Percentiles rank a stretch among this genome's conserved stretches.
Evolutionary conservation across 2,113 vertebrate species (phyloP).

Genomic region (Apeltes quadracus): DNA sequence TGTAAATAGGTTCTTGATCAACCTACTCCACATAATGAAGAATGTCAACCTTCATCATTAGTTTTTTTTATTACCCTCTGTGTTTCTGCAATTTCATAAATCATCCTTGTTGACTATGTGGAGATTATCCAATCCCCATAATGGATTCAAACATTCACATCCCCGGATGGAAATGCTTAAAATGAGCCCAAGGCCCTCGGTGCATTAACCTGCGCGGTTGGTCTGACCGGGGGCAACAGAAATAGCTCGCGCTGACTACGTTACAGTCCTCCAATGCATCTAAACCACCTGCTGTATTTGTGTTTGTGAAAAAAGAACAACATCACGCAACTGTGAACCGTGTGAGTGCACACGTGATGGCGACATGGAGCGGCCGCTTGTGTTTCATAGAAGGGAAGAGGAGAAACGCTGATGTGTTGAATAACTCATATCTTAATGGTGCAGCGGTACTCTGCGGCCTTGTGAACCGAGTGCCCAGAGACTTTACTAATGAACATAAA

Average conservation of each 20-base stretch:
- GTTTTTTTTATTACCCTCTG: not conserved
- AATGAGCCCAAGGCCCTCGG: constrained; percentile 23
- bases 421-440: constrained; percentile 2
- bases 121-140: not conserved
- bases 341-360: not conserved
- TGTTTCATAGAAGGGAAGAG: not conserved
- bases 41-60: not conserved
- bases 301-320: not conserved
- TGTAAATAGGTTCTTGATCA: not conserved
- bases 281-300: constrained; percentile 32
- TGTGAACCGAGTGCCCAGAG: constrained; percentile 4
- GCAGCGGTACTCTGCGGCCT: constrained; percentile 20
- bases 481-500: constrained; percentile 28
- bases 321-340: not conserved
- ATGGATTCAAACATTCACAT: not conserved
- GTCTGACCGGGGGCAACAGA: constrained; percentile 56
- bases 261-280: constrained; percentile 24
- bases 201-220: constrained; percentile 67
- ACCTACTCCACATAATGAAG: constrained; percentile 2
- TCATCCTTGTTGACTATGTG: not conserved
- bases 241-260: constrained; percentile 73
- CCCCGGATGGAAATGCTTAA: constrained; percentile 7
- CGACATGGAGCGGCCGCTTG: too few relatives aligned
- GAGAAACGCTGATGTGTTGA: not conserved
- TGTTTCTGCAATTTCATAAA: not conserved